Evolutionary conservation across 1,140 invertebrate species (phyloP).

Genomic region (Apis laboriosa): DNA sequence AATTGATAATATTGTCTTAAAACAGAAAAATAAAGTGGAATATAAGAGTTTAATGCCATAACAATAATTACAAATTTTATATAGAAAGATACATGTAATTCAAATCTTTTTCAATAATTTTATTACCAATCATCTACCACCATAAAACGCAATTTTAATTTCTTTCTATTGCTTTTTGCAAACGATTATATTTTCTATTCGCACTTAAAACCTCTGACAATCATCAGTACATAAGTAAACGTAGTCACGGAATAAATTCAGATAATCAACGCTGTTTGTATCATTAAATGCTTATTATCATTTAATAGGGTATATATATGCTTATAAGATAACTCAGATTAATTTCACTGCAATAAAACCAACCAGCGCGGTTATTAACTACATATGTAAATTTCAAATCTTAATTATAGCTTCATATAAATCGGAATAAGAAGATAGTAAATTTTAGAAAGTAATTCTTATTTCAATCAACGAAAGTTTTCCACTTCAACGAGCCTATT

Average conservation of each 20-base stretch:
- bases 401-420: constrained; percentile 8
- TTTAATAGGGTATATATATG: neutral
- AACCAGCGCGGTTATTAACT: neutral
- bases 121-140: neutral
- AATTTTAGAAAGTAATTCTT: constrained; percentile 21
- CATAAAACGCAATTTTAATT: neutral
- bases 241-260: neutral
- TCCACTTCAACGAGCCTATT: neutral
- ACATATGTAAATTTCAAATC: constrained; percentile 6
- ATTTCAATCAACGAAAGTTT: neutral
- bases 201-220: neutral
- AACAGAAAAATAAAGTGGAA: too few species aligned
- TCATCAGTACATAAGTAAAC: neutral
- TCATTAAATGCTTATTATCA: constrained; percentile 12
- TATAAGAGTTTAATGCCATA: too few species aligned
- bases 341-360: constrained; percentile 18
- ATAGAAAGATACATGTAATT: neutral
- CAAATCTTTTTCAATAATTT: neutral
- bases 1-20: too few species aligned
- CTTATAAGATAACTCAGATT: neutral
- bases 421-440: neutral
- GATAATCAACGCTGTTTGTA: constrained; percentile 5
- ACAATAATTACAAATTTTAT: neutral
- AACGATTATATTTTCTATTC: neutral
- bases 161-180: neutral